phyloP scores from a whole-genome alignment of 2,888 invertebrate species.

The Orchesella flavescens region DNA sequence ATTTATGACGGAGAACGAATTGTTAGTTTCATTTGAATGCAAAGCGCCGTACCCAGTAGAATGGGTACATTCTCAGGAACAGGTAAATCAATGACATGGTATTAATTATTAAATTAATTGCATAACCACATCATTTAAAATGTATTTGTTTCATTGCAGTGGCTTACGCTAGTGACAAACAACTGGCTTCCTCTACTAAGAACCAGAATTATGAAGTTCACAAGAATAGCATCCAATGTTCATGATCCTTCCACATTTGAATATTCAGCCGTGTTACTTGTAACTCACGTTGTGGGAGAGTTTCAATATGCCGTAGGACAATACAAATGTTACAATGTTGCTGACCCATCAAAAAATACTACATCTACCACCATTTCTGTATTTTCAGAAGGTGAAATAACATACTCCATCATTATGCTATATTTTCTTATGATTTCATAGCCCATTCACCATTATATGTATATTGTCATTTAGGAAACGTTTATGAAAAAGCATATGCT shows the following conservation, averaged over 20 bases:
- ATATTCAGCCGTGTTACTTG: conserved; percentile 16
- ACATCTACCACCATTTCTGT: conserved; percentile 17
- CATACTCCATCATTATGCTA: too few species aligned
- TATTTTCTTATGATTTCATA: too few species aligned
- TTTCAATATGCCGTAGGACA: conserved; percentile 35
- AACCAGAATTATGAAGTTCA: background rate
- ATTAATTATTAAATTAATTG: background rate
- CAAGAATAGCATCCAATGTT: background rate
- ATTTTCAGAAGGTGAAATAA: conserved; percentile 38
- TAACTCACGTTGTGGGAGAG: conserved; percentile 18
- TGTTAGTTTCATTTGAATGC: conserved; percentile 32
- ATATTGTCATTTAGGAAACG: background rate
- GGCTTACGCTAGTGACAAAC: background rate
- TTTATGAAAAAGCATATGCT: conserved; percentile 32
- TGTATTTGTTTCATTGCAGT: too few species aligned
- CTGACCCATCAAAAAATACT: background rate
- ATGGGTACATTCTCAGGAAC: conserved; percentile 52
- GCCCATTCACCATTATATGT: too few species aligned
- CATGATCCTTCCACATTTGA: conserved; percentile 18
- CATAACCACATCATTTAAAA: too few species aligned
- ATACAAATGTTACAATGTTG: conserved; percentile 33
- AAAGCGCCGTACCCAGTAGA: conserved; percentile 50
- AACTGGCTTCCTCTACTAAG: background rate
- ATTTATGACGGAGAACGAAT: background rate
- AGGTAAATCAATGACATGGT: conserved; percentile 39